phyloP scores from a whole-genome alignment of 2,888 invertebrate species.

The Harpalus rubripes region DNA sequence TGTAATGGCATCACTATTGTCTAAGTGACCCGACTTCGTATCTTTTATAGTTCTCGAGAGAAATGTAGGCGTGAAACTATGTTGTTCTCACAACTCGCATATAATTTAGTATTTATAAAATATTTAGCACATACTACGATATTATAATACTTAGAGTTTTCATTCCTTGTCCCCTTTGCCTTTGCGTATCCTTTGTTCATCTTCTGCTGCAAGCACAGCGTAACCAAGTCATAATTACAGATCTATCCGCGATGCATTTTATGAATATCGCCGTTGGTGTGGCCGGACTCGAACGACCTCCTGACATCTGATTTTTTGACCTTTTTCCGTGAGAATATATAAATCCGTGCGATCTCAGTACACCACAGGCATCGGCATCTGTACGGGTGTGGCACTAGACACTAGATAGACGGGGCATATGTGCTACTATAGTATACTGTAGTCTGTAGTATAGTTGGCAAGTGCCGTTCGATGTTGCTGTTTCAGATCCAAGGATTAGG shows the following conservation, averaged over 20 bases:
- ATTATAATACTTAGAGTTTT: too few species aligned
- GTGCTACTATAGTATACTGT: neutral
- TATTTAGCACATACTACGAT: neutral
- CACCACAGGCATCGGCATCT: conserved; percentile 35
- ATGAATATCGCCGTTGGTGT: conserved; percentile 64
- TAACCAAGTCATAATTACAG: conserved; percentile 57
- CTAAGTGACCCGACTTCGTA: too few species aligned
- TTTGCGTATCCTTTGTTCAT: neutral
- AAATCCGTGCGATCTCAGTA: conserved; percentile 64
- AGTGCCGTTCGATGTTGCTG: conserved; percentile 22
- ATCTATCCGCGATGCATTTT: conserved; percentile 62
- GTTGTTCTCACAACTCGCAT: too few species aligned
- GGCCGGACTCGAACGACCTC: conserved; percentile 52
- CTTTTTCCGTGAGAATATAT: conserved; percentile 68
- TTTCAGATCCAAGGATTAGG: too few species aligned
- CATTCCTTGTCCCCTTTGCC: neutral
- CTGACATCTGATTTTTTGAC: conserved; percentile 66
- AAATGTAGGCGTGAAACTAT: too few species aligned
- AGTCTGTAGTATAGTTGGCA: neutral
- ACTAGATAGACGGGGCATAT: conserved; percentile 9
- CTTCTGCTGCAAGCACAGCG: conserved; percentile 18
- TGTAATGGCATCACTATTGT: too few species aligned
- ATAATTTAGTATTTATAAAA: neutral
- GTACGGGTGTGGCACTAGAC: conserved; percentile 46
- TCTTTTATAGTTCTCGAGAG: too few species aligned